Percentiles rank a stretch among this genome's conserved stretches.
phyloP scores from a whole-genome alignment of 2,797 vertebrate species.

The Paramormyrops hopkinsi region DNA sequence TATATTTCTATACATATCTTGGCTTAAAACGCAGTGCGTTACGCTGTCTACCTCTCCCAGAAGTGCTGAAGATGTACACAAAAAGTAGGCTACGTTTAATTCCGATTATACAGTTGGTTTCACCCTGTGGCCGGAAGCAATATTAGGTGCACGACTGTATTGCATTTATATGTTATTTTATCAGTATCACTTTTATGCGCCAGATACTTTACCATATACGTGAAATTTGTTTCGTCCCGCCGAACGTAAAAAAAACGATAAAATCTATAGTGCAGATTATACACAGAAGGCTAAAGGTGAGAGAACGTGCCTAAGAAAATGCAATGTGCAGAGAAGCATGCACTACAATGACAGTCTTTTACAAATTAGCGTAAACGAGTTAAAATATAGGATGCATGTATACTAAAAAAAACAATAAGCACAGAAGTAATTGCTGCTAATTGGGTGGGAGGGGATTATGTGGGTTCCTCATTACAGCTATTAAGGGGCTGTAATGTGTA shows the following conservation, averaged over 20 bases:
- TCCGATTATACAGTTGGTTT: neutral
- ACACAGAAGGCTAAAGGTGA: neutral
- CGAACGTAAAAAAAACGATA: neutral
- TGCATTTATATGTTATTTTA: neutral
- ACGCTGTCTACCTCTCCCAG: neutral
- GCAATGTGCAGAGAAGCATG: neutral
- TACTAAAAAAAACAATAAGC: neutral
- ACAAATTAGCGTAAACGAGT: neutral
- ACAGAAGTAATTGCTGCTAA: neutral
- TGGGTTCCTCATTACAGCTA: neutral
- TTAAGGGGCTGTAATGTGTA: neutral
- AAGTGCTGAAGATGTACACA: neutral
- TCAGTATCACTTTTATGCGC: neutral
- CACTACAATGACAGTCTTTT: neutral
- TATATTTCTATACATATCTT: neutral
- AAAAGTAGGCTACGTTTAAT: neutral
- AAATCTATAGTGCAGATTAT: neutral
- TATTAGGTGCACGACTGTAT: neutral
- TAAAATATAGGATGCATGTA: neutral
- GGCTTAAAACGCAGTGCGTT: neutral
- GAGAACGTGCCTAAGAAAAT: neutral
- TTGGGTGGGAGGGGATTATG: neutral
- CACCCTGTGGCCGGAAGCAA: constrained; percentile 10
- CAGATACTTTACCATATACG: neutral
- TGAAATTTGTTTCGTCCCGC: neutral